Evolutionary conservation across 2,113 vertebrate species (phyloP), one percentile per base, ranked within the genome.

Genomic region (Melierax canorus): DNA sequence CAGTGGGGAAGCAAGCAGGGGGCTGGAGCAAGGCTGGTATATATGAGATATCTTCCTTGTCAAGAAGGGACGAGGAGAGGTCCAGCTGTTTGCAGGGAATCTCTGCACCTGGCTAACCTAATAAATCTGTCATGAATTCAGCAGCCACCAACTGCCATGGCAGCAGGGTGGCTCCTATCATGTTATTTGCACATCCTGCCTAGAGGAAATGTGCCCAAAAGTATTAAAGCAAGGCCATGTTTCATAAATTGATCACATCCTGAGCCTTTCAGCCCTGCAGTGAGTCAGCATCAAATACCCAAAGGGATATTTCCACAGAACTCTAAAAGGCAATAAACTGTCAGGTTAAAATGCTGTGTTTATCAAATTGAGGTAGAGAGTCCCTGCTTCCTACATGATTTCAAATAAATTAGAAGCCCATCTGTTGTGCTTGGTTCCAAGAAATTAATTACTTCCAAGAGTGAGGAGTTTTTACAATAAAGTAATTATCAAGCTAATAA

Each of bases 401-500:
- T 45, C 72, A 60, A 67, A 95, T 63, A 71, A 92, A 95, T 94
- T 86, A 92, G 86, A 68, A 84, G 92, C 86, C 83, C 95, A 93
- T 89, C 96, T 95, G 96, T 39, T 71, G 34, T 68, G 51, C 43
- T 78, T 34, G 32, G 16, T 48, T 95, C 91, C 91, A 50, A 94
- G 56, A 72, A 91, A 87, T 92, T 91, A 97, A 97, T 97, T 92
- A 97, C 88, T 89, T 89, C 73, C 86, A 84, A 92, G 80, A 80
- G 64, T 87, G 90, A 92, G 0, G 0, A 59, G 64, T 59, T 95
- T 79, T 95, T 92, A 58, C 72, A 91, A 92, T 73, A 30, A 72
- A 67, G 80, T 78, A 78, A 94, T 97, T 91, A 94, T 45, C 79
- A 41, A 81, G 76, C 34, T 84, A 68, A 92, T 88, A 56, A 78